Evolutionary conservation across 2,888 invertebrate genomes (phyloP).

Genomic region (Acanthosepion lycidas): DNA sequence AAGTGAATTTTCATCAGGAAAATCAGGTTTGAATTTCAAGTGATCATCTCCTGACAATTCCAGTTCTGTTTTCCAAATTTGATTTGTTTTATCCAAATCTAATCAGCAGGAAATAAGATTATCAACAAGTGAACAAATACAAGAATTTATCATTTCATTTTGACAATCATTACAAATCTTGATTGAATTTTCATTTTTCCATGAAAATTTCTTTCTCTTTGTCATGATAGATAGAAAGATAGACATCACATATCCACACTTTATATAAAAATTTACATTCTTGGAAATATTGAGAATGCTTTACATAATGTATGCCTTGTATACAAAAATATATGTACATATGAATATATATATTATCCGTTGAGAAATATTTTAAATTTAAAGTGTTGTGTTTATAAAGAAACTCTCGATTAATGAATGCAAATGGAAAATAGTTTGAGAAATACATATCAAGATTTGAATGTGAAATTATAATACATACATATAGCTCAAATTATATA

Average conservation of each 20-base stretch:
- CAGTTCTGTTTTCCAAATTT: background rate
- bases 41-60: conserved; percentile 12
- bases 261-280: background rate
- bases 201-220: background rate
- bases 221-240: background rate
- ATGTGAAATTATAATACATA: too few species aligned
- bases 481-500: too few species aligned
- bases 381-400: too few species aligned
- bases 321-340: background rate
- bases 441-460: too few species aligned
- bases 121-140: conserved; percentile 21
- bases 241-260: background rate
- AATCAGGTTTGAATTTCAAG: conserved; percentile 8
- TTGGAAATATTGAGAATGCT: background rate
- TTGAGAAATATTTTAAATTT: too few species aligned
- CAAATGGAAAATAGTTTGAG: too few species aligned
- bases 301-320: background rate
- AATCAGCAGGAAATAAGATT: conserved; percentile 8
- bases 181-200: conserved; percentile 33
- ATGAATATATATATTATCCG: too few species aligned
- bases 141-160: conserved; percentile 33
- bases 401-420: too few species aligned
- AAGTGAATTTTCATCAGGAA: background rate
- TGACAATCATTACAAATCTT: conserved; percentile 22
- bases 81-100: conserved; percentile 3